Evolutionary conservation across 2,888 invertebrate genomes (phyloP), one percentile per base, ranked within the genome.

Genomic region (Amiota communis): DNA sequence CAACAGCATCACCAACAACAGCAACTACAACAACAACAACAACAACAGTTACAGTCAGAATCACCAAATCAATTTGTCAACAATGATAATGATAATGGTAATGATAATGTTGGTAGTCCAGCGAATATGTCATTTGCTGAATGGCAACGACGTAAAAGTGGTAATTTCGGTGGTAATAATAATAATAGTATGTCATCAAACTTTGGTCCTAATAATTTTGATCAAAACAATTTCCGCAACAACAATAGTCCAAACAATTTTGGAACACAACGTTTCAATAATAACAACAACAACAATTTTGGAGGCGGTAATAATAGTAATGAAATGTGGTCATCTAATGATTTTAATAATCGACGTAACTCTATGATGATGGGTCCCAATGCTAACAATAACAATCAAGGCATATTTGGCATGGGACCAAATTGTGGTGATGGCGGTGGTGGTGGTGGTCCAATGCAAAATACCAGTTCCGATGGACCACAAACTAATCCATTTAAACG

Each of bases 401-500:
- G 76, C 64, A 72, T 74, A 64, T 70, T 36, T 70, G 77, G 77
- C 64, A 72, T 74, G 67, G 77, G 75, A 65, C 73, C 74, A 23
- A 73, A 23, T 13, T 63, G 12, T 36, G 36, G 15, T 36, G 20
- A 23, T 11, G 49, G 67, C 17, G 67, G 12, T 36, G 36, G 15
- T 36, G 20, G 51, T 11, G 49, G 67, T 48, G 67, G 51, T 9
- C 17, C 57, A 12, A n/a, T 65, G 48, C 49, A 51, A 8, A 17
- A 51, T 49, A 23, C 12, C 13, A 9, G 46, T 17, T 79, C 76
- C 15, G 72, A 65, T 72, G 77, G 80, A 36, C 36, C 36, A 36
- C 2, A 6, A 36, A 6, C 36, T 59, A 87, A 87, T 80, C 87
- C 87, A 13, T 87, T 87, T 72, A 80, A 84, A 23, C 84, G 87